Evolutionary conservation across 2,888 invertebrate species (phyloP), one percentile per base, ranked within the genome.

Genomic region (Tetropium fuscum): DNA sequence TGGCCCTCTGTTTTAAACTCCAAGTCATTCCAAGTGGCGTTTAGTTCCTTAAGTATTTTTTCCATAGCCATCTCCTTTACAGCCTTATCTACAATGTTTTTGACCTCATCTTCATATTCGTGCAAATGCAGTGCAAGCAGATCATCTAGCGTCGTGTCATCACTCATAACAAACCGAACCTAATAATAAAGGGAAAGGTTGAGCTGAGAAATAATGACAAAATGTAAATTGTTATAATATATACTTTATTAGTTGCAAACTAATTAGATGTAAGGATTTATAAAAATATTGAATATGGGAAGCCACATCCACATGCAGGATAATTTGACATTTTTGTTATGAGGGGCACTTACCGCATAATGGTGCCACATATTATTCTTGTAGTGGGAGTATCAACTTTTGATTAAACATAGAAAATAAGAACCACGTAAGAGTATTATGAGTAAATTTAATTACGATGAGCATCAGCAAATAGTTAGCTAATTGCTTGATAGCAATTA

Each of bases 41-140:
- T 88, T 72, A 98, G 83, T 78, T 97, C 97, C 69, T 90, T 90
- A 5, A 98, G 84, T 0, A 91, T 89, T 80, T 97, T 97, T 78
- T 97, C 97, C 95, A 97, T 97, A n/a, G 90, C 91, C 87, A 93
- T 91, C 84, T 97, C 98, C 78, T 97, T 97, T 0, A 96, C 95
- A 0, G 97, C 94, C 80, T 96, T 96, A 77, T 97, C 97, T 0
- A 97, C 97, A 70, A 96, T 96, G 65, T 92, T 93, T 76, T 95
- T 94, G 0, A 96, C 96, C 78, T 97, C 97, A 66, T 97, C 97
- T 82, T 97, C 97, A 77, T 86, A 97, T 73, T 95, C 91, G 80
- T 98, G 96, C 1, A 98, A 85, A 75, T 95, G 91, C 15, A 98
- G 84, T 4, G 91, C 92, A 55, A 97, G 83, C 45, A 98, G 85